Conservation (phyloP, 1,140 invertebrate genomes). For the Homarus americanus region DNA sequence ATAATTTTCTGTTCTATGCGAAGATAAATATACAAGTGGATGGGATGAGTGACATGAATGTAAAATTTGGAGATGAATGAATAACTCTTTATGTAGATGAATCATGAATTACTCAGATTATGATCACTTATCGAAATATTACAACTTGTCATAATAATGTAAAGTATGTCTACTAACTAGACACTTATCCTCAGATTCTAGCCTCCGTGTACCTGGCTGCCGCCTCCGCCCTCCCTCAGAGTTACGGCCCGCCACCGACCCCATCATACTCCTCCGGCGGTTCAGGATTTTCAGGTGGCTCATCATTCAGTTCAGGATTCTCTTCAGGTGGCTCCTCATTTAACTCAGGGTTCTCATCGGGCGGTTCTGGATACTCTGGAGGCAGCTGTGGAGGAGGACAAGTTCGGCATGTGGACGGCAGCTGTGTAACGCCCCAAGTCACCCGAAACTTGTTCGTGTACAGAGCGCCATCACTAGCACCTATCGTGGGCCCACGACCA, state of each 20-base stretch:
- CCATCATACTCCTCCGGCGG: neutral
- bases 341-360: neutral
- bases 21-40: too few species aligned
- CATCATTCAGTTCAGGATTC: neutral
- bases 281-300: neutral
- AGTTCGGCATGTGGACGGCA: neutral
- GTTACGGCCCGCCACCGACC: neutral
- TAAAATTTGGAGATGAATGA: too few species aligned
- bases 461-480: neutral
- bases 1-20: too few species aligned
- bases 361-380: neutral
- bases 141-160: too few species aligned
- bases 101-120: too few species aligned
- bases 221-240: neutral
- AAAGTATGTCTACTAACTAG: too few species aligned
- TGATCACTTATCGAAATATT: too few species aligned
- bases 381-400: conserved; percentile 17
- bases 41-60: too few species aligned
- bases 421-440: conserved; percentile 29
- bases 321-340: neutral
- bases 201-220: neutral
- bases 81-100: too few species aligned
- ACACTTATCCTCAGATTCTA: conserved; percentile 11
- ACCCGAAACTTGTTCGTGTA: conserved; percentile 36
- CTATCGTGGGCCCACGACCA: conserved; percentile 1